Percentiles rank a stretch among this genome's conserved stretches.
phyloP scores from a whole-genome alignment of 2,113 vertebrate genomes.

The Bolborhynchus lineola region DNA sequence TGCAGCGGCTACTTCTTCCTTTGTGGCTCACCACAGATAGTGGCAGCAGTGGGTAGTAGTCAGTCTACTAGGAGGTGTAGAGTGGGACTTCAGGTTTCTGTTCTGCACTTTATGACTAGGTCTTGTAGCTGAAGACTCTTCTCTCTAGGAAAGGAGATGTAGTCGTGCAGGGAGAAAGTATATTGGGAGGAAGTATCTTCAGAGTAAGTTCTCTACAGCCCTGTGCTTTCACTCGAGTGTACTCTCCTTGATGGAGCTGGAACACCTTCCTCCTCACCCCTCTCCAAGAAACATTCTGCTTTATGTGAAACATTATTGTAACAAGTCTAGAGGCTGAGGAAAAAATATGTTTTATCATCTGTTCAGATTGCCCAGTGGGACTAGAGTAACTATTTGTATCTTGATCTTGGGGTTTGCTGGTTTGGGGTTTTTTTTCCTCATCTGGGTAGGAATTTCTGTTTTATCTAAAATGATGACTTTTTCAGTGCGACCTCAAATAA shows the following conservation, averaged over 20 bases:
- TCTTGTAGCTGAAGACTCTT: neutral
- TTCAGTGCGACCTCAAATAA: neutral
- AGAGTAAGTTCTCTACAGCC: neutral
- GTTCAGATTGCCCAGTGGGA: neutral
- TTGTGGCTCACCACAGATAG: neutral
- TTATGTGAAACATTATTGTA: neutral
- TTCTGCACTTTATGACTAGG: neutral
- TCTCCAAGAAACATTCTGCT: neutral
- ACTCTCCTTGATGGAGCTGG: neutral
- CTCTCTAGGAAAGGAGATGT: neutral
- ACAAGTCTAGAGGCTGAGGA: neutral
- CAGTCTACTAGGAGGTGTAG: neutral
- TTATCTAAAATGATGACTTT: neutral
- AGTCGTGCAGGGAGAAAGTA: neutral
- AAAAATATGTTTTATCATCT: neutral
- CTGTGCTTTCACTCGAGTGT: neutral
- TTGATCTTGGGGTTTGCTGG: neutral
- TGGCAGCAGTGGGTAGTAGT: neutral
- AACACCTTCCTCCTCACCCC: accelerated
- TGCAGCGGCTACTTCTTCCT: neutral
- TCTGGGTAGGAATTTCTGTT: neutral
- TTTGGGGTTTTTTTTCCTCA: neutral
- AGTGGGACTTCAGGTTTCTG: neutral
- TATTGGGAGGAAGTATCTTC: neutral
- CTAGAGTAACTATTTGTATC: neutral